A percentile compares a stretch with the other conserved stretches of the same genome.
Conservation (phyloP, 53 echinoderm and acorn worm genomes). For the Stichopus horrens region DNA sequence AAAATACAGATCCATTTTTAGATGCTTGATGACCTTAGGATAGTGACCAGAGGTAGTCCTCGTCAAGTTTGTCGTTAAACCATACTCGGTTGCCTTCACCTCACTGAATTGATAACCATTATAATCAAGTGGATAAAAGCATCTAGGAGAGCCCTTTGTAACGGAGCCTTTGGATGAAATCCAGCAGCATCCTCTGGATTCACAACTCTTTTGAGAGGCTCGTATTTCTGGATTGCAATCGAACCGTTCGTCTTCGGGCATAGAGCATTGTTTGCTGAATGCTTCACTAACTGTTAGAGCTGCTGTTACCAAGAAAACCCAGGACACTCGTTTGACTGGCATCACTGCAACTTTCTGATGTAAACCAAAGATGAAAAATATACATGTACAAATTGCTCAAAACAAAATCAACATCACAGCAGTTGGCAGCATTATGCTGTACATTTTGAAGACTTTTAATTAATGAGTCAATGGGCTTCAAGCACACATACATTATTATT, state of each 20-base stretch:
- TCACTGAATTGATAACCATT: not conserved
- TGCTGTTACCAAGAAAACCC: not conserved
- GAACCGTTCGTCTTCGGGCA: constrained; percentile 19
- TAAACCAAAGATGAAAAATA: too few relatives aligned
- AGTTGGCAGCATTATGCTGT: too few relatives aligned
- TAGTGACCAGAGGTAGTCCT: constrained; percentile 7
- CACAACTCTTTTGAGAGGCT: constrained; percentile 1
- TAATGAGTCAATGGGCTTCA: too few relatives aligned
- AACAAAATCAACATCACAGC: too few relatives aligned
- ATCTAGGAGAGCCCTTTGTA: not conserved
- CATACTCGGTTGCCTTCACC: not conserved
- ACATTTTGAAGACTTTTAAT: too few relatives aligned
- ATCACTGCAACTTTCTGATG: not conserved
- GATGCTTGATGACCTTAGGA: constrained; percentile 50
- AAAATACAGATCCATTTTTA: constrained; percentile 74
- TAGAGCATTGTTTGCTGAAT: not conserved
- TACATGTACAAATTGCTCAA: too few relatives aligned
- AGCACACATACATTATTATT: too few relatives aligned
- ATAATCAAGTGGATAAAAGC: not conserved
- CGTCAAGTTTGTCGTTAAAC: not conserved
- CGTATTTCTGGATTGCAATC: constrained; percentile 8
- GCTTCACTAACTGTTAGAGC: not conserved
- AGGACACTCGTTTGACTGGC: not conserved
- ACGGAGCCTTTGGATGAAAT: not conserved
- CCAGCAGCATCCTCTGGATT: constrained; percentile 35